These are phyloP conservation scores for Drosophila kuntzei DNA, from an alignment of 2,888 invertebrate species.

Conservation along the genomic window DNA sequence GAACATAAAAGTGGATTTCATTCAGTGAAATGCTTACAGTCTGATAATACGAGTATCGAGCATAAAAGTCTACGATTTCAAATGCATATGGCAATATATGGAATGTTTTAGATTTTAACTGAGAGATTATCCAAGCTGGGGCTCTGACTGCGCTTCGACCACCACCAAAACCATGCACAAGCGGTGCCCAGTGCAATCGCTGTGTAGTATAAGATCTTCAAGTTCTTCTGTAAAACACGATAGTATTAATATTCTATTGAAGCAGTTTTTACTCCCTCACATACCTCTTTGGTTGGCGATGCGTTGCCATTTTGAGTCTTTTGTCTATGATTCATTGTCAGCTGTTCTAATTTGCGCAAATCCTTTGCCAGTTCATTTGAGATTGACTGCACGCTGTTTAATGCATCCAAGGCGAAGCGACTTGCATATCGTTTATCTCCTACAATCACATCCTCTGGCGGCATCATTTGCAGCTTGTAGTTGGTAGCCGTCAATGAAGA, in stretches of 20 bases:
- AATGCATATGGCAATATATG: conserved; percentile 26
- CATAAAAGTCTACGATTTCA: conserved; percentile 5
- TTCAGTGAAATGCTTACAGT: conserved; percentile 24
- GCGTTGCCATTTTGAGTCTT: not conserved
- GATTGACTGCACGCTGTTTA: conserved; percentile 76
- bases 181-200: conserved; percentile 56
- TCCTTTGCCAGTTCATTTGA: conserved; percentile 78
- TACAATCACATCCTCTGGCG: conserved; percentile 82
- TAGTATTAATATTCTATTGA: not conserved
- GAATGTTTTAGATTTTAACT: conserved; percentile 45
- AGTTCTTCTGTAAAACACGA: conserved; percentile 49
- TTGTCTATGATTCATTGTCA: conserved; percentile 31
- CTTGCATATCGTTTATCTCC: conserved; percentile 84
- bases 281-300: conserved; percentile 35
- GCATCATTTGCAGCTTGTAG: conserved; percentile 81
- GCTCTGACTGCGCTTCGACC: conserved; percentile 46
- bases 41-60: not conserved
- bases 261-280: too few relatives aligned
- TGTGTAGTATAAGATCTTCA: conserved; percentile 48
- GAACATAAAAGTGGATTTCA: conserved; percentile 6
- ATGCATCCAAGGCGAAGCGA: conserved; percentile 82
- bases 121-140: conserved; percentile 46
- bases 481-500: conserved; percentile 82
- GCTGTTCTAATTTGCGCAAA: conserved; percentile 69
- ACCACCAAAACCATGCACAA: conserved; percentile 73